A percentile compares a stretch with the other conserved stretches of the same genome.
These are phyloP conservation scores for Drosophila nr. perissopoda DNA, from an alignment of 2,888 invertebrate species.

Conservation along the genomic window DNA sequence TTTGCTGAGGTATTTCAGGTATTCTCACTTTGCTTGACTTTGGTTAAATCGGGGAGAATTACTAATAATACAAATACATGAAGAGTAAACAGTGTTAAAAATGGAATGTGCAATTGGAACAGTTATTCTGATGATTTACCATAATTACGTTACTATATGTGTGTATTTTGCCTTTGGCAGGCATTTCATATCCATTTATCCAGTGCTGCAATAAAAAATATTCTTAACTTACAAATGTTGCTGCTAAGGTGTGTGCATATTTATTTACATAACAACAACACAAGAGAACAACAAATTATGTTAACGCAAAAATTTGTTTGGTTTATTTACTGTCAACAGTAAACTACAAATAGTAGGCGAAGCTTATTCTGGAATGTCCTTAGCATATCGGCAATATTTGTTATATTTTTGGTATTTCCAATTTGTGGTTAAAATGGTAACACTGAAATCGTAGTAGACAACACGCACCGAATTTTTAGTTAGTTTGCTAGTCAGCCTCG, in stretches of 20 bases:
- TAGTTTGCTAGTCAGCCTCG: slow-evolving; percentile 43
- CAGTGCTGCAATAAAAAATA: neutral
- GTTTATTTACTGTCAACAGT: neutral
- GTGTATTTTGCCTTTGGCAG: neutral
- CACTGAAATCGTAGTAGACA: slow-evolving; percentile 11
- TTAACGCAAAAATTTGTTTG: neutral
- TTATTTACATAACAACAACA: neutral
- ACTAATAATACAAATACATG: neutral
- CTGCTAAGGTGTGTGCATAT: neutral
- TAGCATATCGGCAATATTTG: neutral
- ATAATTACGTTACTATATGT: too few species aligned
- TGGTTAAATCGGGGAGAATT: neutral
- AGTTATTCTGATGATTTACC: neutral
- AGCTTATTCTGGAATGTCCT: slow-evolving; percentile 17
- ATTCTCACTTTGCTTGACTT: neutral
- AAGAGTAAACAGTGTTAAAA: neutral
- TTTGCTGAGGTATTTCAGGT: neutral
- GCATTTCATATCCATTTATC: neutral
- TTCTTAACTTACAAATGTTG: neutral
- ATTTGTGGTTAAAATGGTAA: slow-evolving; percentile 11
- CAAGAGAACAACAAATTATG: neutral
- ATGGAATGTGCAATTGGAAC: neutral
- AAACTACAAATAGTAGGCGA: neutral
- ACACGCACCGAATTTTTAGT: slow-evolving; percentile 34
- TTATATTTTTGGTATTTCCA: slow-evolving; percentile 10